Conservation (phyloP, 2,888 invertebrate species). For the Drosophila gaucha region DNA sequence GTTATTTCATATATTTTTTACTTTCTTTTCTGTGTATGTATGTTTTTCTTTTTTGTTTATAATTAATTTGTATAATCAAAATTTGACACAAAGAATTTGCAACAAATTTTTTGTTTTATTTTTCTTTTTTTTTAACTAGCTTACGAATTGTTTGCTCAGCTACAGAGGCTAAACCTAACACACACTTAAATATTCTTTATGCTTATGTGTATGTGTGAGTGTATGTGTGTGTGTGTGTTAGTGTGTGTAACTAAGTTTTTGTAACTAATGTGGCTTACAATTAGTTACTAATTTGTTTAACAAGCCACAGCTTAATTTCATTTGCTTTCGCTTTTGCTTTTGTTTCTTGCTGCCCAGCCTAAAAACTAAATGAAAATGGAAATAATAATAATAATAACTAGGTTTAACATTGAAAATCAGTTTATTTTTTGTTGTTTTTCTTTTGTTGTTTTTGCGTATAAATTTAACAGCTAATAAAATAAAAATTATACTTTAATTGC, state of each 20-base stretch:
- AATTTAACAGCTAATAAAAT: conserved; percentile 79
- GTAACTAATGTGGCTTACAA: conserved; percentile 44
- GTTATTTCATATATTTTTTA: conserved; percentile 23
- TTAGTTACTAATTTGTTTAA: conserved; percentile 41
- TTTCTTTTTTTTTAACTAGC: conserved; percentile 23
- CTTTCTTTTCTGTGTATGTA: conserved; percentile 4
- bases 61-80: conserved; percentile 67
- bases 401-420: conserved; percentile 78
- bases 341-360: conserved; percentile 69
- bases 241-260: conserved; percentile 26
- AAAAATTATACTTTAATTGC: conserved; percentile 74
- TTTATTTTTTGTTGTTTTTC: conserved; percentile 57
- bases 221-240: conserved; percentile 7
- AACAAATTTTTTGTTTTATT: conserved; percentile 28
- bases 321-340: conserved; percentile 42
- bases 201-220: conserved; percentile 18
- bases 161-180: conserved; percentile 47
- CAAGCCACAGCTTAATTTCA: conserved; percentile 42
- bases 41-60: conserved; percentile 44
- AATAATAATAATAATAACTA: conserved; percentile 43
- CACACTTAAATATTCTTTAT: conserved; percentile 27
- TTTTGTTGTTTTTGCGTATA: conserved; percentile 71
- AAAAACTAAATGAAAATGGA: conserved; percentile 51
- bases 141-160: conserved; percentile 33
- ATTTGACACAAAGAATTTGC: conserved; percentile 60